Base-by-base conservation (phyloP, 2,888 invertebrate genomes). In the Deilephila porcellus region DNA sequence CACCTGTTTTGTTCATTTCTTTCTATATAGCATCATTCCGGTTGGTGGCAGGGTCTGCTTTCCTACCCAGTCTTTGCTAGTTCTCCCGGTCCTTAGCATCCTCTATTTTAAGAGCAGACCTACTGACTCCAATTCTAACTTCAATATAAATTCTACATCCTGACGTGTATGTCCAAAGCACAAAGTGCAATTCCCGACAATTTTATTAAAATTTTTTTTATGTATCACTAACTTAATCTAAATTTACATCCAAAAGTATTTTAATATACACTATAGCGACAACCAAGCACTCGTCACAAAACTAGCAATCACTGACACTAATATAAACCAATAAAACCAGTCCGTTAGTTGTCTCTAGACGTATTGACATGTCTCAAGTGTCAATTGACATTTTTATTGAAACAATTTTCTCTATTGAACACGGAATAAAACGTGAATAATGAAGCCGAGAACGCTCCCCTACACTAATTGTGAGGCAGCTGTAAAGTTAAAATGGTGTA, bases 331-430 rank as follows among this genome's bases (percentile, higher is more conserved):
- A 67, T 67, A 25, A 67, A 67, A 52, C 67, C 7, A 7, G n/a
- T 17, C n/a, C 34, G 6, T 34, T 34, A 32, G 62, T 25, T 29
- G 34, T 63, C 62, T 63, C n/a, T 17, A 60, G 19, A 52, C 37
- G 37, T 20, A 67, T 67, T 52, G 67, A 67, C 67, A 67, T 25
- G 67, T 67, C 67, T 67, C 67, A 25, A 67, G 67, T 67, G 52
- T 52, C 67, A 67, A 67, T 67, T 67, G 67, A 67, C 67, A 52
- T 25, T 45, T 67, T 67, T 45, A 67, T 67, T 67, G 67, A 45
- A 45, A 17, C 67, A 67, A 67, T 67, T 67, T 67, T 67, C 45
- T 67, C 45, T 67, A 67, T 67, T 67, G 67, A 67, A 67, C 67
- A 52, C 2, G 64, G 64, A 45, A 64, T 64, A 64, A 6, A 19